A percentile compares a stretch with the other conserved stretches of the same genome.
phyloP scores from a whole-genome alignment of 2,113 vertebrate species.

The Mus musculus region GRCm39 chr5:116177001-116177500 shows the following conservation, averaged over 20 bases:
- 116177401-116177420: not conserved
- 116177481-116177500: not conserved
- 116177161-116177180: not conserved
- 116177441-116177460: not conserved
- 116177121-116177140: not conserved
- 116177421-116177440: not conserved
- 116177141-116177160: not conserved
- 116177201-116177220: not conserved
- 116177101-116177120: constrained; percentile 12
- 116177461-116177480: not conserved
- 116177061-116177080: not conserved
- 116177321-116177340: not conserved
- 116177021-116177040: not conserved
- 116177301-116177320: no score
- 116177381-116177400: not conserved
- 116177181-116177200: not conserved
- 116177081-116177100: not conserved
- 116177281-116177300: not conserved
- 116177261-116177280: not conserved
- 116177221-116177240: not conserved
- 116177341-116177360: not conserved
- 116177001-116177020: not conserved
- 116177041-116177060: not conserved
- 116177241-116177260: constrained; percentile 50
- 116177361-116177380: not conserved